Evolutionary conservation across 2,888 invertebrate genomes (phyloP).

Genomic region (Lycophotia porphyrea): DNA sequence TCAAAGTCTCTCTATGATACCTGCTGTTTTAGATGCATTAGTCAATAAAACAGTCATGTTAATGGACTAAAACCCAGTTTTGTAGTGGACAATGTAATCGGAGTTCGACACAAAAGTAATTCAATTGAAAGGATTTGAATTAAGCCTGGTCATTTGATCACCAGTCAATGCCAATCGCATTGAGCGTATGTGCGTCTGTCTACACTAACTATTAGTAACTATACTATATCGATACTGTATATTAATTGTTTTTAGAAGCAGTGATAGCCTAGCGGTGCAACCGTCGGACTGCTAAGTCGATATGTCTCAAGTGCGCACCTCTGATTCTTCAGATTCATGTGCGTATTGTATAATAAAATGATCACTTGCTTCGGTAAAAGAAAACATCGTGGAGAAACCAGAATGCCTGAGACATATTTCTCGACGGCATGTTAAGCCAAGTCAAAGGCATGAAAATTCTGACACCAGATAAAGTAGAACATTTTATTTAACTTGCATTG

Average conservation of each 20-base stretch:
- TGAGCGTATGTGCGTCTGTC: background rate
- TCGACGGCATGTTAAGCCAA: no score
- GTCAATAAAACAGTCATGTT: background rate
- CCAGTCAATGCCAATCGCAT: constrained; percentile 35
- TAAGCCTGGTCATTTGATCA: constrained; percentile 45
- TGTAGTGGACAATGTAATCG: constrained; percentile 11
- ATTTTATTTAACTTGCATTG: background rate
- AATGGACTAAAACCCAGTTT: constrained; percentile 11
- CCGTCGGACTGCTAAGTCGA: no score
- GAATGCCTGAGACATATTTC: no score
- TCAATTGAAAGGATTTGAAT: constrained; percentile 51
- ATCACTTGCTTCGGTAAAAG: no score
- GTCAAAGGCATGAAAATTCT: no score
- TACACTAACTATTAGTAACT: background rate
- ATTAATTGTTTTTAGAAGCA: background rate
- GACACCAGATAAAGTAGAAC: no score
- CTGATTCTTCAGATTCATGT: no score
- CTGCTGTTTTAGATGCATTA: constrained; percentile 18
- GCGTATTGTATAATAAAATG: no score
- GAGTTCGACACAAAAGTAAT: constrained; percentile 25
- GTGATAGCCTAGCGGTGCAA: no score
- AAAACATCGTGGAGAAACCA: no score
- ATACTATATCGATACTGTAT: background rate
- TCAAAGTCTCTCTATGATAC: constrained; percentile 11
- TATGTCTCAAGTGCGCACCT: no score